Conservation (phyloP, 2,797 vertebrate species). For the Miichthys miiuy region DNA sequence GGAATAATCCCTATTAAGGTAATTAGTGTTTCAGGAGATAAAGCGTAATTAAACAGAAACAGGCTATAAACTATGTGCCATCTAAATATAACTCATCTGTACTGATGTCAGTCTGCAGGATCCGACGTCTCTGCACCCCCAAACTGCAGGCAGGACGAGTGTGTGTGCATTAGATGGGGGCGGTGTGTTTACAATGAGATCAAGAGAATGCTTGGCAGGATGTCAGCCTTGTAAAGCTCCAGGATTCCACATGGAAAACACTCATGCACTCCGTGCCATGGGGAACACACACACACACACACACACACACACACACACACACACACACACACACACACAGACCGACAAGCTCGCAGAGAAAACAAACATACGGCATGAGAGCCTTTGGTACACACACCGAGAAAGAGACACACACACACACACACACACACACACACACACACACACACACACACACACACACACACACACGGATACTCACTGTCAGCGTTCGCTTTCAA, state of each 20-base stretch:
- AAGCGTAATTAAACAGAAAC: conserved; percentile 69
- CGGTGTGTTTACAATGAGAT: conserved; percentile 71
- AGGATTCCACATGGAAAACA: conserved; percentile 68
- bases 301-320: conserved; percentile 4
- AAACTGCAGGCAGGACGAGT: conserved; percentile 27
- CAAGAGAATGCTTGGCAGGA: conserved; percentile 75
- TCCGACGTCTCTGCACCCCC: conserved; percentile 3
- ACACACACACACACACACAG: conserved; percentile 5
- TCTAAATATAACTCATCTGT: conserved; percentile 57
- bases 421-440: too few relatives aligned
- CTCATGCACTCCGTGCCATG: conserved; percentile 35
- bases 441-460: background rate
- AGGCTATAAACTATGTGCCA: conserved; percentile 43
- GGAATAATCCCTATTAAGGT: conserved; percentile 68
- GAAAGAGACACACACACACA: conserved; percentile 5
- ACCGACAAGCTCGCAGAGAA: conserved; percentile 25
- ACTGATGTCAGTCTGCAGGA: conserved; percentile 36
- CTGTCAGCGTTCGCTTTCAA: background rate
- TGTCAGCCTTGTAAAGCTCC: conserved; percentile 70
- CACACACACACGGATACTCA: background rate
- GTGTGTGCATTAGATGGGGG: conserved; percentile 39
- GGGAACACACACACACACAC: conserved; percentile 47
- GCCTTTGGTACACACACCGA: conserved; percentile 18
- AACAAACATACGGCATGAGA: conserved; percentile 48
- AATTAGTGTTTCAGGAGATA: conserved; percentile 71